Evolutionary conservation across 2,797 vertebrate genomes (phyloP).

Genomic region (Danio albolineatus): DNA sequence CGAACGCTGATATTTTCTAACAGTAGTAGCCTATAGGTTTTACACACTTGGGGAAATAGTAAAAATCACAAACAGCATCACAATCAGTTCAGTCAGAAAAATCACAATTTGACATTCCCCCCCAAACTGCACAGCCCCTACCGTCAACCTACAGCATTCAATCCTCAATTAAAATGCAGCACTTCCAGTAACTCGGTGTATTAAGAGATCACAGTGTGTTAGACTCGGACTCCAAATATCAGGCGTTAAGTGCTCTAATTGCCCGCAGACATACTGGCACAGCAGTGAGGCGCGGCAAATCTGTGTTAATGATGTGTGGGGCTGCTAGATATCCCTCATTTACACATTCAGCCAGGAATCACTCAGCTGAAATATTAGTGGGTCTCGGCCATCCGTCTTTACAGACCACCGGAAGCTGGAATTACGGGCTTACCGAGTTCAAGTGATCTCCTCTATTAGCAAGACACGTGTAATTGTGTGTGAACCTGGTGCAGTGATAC

Average conservation of each 20-base stretch:
- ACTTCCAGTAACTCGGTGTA: conserved; percentile 17
- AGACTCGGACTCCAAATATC: conserved; percentile 40
- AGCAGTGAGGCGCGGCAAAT: conserved; percentile 59
- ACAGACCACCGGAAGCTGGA: conserved; percentile 45
- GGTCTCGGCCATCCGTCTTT: conserved; percentile 53
- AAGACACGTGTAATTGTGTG: conserved; percentile 47
- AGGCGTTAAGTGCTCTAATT: conserved; percentile 60
- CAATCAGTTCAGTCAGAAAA: too few species aligned
- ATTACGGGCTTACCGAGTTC: conserved; percentile 40
- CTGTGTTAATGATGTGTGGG: conserved; percentile 59
- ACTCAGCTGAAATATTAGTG: conserved; percentile 57
- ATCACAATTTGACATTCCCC: too few species aligned
- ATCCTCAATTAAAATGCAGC: background rate
- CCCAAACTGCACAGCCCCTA: too few species aligned
- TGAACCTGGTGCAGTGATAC: conserved; percentile 58
- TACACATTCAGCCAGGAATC: conserved; percentile 59
- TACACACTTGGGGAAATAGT: too few species aligned
- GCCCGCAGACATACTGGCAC: conserved; percentile 57
- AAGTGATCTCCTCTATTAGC: conserved; percentile 59
- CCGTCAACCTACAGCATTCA: background rate
- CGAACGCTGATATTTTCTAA: too few species aligned
- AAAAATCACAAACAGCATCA: too few species aligned
- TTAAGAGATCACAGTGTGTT: conserved; percentile 52
- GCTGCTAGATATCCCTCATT: conserved; percentile 59
- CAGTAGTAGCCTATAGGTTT: too few species aligned